Evolutionary conservation across 2,888 invertebrate species (phyloP).

Genomic region (Ramazzottius varieornatus): DNA sequence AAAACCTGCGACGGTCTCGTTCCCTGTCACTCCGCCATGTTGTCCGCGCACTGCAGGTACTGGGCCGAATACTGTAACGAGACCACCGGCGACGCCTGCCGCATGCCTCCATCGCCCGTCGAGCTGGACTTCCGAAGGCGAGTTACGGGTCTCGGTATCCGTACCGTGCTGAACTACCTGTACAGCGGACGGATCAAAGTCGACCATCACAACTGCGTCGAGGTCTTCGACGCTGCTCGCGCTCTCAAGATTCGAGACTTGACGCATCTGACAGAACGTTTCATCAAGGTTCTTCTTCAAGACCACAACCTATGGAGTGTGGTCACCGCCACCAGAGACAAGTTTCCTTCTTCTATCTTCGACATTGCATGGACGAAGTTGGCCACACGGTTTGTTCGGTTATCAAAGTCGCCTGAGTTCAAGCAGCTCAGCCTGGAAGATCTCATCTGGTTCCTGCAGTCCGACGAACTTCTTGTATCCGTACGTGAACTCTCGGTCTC

Average conservation of each 20-base stretch:
- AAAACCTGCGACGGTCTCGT: neutral
- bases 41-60: neutral
- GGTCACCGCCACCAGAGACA: neutral
- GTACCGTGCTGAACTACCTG: neutral
- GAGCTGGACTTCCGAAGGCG: neutral
- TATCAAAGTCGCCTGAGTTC: neutral
- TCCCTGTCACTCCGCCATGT: neutral
- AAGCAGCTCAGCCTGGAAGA: neutral
- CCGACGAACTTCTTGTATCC: neutral
- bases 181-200: neutral
- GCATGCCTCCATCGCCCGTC: neutral
- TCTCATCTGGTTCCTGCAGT: neutral
- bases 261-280: neutral
- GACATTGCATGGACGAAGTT: slow-evolving; percentile 1
- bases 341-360: neutral
- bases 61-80: neutral
- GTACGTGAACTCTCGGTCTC: neutral
- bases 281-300: neutral
- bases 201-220: neutral
- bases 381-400: neutral
- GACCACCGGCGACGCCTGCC: neutral
- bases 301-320: slow-evolving; percentile 2
- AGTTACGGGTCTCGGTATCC: neutral
- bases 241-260: neutral
- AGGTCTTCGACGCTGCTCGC: neutral